A percentile compares a stretch with the other conserved stretches of the same genome.
Evolutionary conservation across 2,113 vertebrate species (phyloP).

Genomic region (Leucoraja erinaceus): DNA sequence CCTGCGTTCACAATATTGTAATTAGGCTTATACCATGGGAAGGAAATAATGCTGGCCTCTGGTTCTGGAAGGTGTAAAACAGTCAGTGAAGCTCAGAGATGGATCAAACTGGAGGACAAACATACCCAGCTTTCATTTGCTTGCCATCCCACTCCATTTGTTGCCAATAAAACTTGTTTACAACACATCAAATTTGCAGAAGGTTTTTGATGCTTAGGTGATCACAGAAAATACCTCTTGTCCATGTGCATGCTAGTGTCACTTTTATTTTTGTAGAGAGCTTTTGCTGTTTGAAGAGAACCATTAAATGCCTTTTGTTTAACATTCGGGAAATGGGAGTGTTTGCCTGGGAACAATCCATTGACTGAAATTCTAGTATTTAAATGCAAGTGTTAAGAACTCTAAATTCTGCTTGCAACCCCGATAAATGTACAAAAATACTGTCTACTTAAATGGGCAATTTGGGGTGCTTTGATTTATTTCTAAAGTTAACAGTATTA

Average conservation of each 20-base stretch:
- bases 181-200: conserved; percentile 1
- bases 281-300: conserved; percentile 26
- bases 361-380: conserved; percentile 53
- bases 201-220: conserved; percentile 41
- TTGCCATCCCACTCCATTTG: conserved; percentile 15
- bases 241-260: conserved; percentile 58
- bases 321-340: conserved; percentile 41
- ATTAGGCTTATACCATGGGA: not conserved
- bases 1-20: conserved; percentile 32
- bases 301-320: conserved; percentile 31
- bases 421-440: conserved; percentile 41
- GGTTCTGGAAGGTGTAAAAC: not conserved
- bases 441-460: conserved; percentile 42
- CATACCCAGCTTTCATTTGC: not conserved
- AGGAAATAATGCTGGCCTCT: not conserved
- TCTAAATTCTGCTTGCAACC: not conserved
- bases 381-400: conserved; percentile 38
- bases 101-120: not conserved
- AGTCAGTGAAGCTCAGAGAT: no score
- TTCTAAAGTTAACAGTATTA: conserved; percentile 89
- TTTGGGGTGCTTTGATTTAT: conserved; percentile 59
- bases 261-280: conserved; percentile 41
- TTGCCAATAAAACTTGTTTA: conserved; percentile 23
- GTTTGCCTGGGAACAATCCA: conserved; percentile 43
- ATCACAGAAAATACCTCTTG: conserved; percentile 52